Evolutionary conservation across 1,140 invertebrate species (phyloP), one percentile per base, ranked within the genome.

Genomic region (Drosophila eugracilis): DNA sequence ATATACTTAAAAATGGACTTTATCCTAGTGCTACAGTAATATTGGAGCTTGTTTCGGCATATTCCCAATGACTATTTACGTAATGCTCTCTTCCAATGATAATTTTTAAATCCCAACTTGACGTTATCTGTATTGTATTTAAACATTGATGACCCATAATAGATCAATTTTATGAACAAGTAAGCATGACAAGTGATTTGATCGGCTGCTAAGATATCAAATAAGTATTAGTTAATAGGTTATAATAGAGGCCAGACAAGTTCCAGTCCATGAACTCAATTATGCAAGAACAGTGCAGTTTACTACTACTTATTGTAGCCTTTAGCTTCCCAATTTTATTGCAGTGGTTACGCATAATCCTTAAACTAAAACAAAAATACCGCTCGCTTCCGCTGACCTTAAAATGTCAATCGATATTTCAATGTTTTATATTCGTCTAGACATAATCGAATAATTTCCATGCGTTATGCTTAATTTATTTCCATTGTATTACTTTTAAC

Each of bases 401-500:
- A 24, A 30, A 55, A 32, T 41, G 36, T 6, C 28, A 48, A 55
- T 39, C 44, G 50, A 26, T 34, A 54, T 57, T 72, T 74, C 44
- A 54, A 26, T 34, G 58, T 57, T 72, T 74, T 62, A 32, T 59
- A 73, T 73, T 44, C 45, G 59, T 34, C 48, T 78, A 83, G 55
- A 50, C 24, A 49, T 73, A 76, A 80, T 85, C 60, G 50, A 59
- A 70, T 81, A 70, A 44, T 80, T 54, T 58, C 21, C 55, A 57
- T 66, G 77, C 65, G 63, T 77, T 77, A 75, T 28, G 70, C 69
- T 30, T 86, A 77, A 54, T 73, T 79, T 69, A 52, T 62, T 24
- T 54, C 41, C 50, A 60, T 65, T 78, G 78, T 58, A 78, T 60
- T 78, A 69, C 36, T 71, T 75, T 52, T 41, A 28, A 42, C 21